Percentiles rank a stretch among this genome's conserved stretches.
These are phyloP conservation scores for Protosalanx chinensis DNA, from an alignment of 2,797 vertebrate species.

Conservation along the genomic window DNA sequence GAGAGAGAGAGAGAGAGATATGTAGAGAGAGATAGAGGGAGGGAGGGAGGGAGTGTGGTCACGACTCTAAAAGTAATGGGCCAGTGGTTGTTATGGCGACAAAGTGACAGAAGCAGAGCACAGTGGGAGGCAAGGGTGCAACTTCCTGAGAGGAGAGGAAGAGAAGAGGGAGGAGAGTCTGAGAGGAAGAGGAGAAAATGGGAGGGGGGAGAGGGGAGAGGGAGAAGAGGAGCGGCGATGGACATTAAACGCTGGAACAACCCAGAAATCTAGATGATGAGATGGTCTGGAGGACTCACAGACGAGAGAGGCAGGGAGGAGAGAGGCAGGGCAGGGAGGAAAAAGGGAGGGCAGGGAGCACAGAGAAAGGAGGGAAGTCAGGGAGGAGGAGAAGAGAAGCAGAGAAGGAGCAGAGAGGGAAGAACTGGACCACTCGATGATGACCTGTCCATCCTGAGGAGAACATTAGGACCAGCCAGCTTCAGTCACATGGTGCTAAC, in stretches of 20 bases:
- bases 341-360: not conserved
- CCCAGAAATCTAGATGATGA: not conserved
- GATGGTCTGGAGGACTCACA: not conserved
- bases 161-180: constrained; percentile 17
- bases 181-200: constrained; percentile 20
- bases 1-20: not conserved
- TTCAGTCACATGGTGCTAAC: constrained; percentile 5
- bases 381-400: not conserved
- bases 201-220: constrained; percentile 2
- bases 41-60: not conserved
- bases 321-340: not conserved
- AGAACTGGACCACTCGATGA: not conserved
- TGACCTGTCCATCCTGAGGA: not conserved
- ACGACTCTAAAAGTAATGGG: not conserved
- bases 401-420: not conserved
- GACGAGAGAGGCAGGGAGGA: not conserved
- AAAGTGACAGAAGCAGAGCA: not conserved
- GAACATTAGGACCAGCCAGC: not conserved
- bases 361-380: not conserved
- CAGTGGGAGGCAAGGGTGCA: not conserved
- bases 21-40: not conserved
- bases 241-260: not conserved
- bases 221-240: not conserved
- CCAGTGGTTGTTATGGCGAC: constrained; percentile 5
- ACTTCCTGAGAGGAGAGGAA: not conserved